Evolutionary conservation across 2,888 invertebrate genomes (phyloP).

Genomic region (Chymomyza procnemis): DNA sequence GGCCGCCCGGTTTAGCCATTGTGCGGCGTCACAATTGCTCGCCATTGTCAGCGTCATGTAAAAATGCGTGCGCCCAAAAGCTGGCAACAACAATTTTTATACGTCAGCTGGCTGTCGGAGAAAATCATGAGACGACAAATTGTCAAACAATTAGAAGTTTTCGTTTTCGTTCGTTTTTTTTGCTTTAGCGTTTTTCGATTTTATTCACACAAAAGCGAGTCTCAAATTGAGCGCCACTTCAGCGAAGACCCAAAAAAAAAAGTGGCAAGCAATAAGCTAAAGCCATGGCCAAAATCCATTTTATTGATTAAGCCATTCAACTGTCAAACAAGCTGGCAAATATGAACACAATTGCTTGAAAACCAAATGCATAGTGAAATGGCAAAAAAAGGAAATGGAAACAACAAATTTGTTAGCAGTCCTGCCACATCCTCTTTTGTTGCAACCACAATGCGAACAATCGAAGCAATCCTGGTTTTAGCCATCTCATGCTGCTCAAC

Average conservation of each 20-base stretch:
- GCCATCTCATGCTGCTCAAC: not conserved
- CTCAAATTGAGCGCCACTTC: conserved; percentile 38
- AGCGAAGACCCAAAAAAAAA: not conserved
- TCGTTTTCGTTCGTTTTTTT: conserved; percentile 16
- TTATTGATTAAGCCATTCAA: conserved; percentile 62
- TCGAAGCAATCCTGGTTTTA: not conserved
- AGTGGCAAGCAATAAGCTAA: conserved; percentile 1
- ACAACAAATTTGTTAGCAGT: not conserved
- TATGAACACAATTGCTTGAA: conserved; percentile 33
- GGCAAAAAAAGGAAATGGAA: too few species aligned
- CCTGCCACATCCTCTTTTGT: not conserved
- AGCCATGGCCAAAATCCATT: conserved; percentile 38
- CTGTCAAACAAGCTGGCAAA: conserved; percentile 53
- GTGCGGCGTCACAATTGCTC: not conserved
- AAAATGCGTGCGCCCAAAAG: not conserved
- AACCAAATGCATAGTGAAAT: not conserved
- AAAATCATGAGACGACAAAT: conserved; percentile 46
- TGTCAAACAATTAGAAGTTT: conserved; percentile 59
- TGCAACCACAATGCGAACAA: not conserved
- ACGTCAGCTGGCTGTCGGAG: conserved; percentile 19
- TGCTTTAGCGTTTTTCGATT: not conserved
- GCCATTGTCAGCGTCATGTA: not conserved
- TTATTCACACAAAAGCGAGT: conserved; percentile 17
- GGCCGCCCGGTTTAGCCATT: not conserved
- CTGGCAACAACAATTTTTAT: conserved; percentile 14